These are phyloP conservation scores for Minunthozetes semirufus DNA, from an alignment of 2,888 invertebrate genomes.

Conservation along the genomic window DNA sequence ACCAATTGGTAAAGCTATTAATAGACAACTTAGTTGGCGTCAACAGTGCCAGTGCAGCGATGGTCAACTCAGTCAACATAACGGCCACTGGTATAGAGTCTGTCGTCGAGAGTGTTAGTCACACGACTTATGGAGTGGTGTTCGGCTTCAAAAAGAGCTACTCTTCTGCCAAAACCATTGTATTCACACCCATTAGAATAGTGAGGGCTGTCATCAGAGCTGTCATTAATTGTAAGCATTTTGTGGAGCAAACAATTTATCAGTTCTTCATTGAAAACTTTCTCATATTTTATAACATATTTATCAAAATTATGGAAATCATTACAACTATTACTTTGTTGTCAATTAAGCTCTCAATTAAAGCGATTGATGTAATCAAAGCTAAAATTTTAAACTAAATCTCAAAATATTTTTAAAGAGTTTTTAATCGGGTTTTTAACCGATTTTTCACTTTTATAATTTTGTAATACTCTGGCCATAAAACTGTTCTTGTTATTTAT, in stretches of 20 bases:
- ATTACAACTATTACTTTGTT: not conserved
- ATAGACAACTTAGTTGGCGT: slow-evolving; percentile 28
- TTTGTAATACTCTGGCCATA: too few relatives aligned
- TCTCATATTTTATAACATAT: not conserved
- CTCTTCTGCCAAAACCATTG: not conserved
- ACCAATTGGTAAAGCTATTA: slow-evolving; percentile 19
- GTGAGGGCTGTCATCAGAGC: not conserved
- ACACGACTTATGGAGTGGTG: not conserved
- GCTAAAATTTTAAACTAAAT: too few relatives aligned
- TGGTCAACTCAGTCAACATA: slow-evolving; percentile 33
- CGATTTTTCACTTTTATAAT: too few relatives aligned
- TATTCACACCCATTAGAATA: not conserved
- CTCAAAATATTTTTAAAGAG: too few relatives aligned
- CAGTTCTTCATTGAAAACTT: not conserved
- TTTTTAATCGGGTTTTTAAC: too few relatives aligned
- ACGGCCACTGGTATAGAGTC: slow-evolving; percentile 30
- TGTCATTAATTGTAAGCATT: not conserved
- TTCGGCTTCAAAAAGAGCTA: not conserved
- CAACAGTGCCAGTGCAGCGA: slow-evolving; percentile 22
- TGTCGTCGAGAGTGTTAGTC: slow-evolving; percentile 28
- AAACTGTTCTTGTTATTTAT: too few relatives aligned
- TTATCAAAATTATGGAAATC: not conserved
- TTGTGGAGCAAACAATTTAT: not conserved
- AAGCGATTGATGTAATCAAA: not conserved
- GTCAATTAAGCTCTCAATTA: not conserved